Evolutionary conservation across 2,888 invertebrate species (phyloP), one percentile per base, ranked within the genome.

Genomic region (Leptinotarsa juncta): DNA sequence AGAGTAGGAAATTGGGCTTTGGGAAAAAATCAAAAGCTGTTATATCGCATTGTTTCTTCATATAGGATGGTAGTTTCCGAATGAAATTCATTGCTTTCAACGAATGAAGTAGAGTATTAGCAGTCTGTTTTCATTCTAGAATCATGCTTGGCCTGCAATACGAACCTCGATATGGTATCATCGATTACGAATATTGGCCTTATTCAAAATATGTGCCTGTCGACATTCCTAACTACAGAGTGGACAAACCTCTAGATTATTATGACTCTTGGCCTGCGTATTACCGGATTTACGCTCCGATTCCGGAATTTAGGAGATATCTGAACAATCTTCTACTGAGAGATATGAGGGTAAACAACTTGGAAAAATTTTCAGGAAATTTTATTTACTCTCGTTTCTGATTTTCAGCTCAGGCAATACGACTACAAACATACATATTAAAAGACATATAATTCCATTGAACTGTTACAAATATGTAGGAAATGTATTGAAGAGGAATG

Each of bases 141-240:
- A 71, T 72, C n/a, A 82, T 83, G 82, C 75, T 83, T 18, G 83
- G 74, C 23, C 57, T 82, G 26, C 83, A 83, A 73, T 83, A 83
- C 72, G 76, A 79, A 57, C 81, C 81, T 12, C 66, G 65, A 32
- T 74, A 81, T 53, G 82, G 82, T 10, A 77, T 82, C 7, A 74
- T 77, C 53, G 80, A 81, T 62, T 76, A 60, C 53, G 76, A 76
- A 49, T 76, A 76, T 62, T 82, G 82, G 82, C 82, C 82, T 53
- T 73, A 73, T 49, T 83, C 83, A 16, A 80, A 81, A 75, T 82
- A 82, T 67, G 79, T 82, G 14, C 72, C 83, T 20, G 73, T 83
- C 4, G 83, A 83, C 68, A 78, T 83, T 60, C 83, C 83, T 0
- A 77, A 82, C 65, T 83, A 83, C 65, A 80, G 65, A 74, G 71